Evolutionary conservation across 1,140 invertebrate genomes (phyloP).

Genomic region (Phymorhynchus buccinoides): DNA sequence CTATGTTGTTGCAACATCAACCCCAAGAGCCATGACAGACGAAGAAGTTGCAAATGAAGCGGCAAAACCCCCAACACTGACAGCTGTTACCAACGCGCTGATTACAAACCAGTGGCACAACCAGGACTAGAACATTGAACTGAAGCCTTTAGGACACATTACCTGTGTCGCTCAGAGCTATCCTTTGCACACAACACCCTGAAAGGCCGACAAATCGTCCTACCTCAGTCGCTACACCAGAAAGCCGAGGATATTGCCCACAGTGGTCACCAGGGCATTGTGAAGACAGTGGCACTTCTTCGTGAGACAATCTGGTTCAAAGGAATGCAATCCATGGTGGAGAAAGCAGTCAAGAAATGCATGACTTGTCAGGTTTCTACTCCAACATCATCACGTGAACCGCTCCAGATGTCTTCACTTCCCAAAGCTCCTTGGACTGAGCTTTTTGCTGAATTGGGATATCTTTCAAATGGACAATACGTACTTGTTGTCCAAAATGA

Average conservation of each 20-base stretch:
- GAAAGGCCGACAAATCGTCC: neutral
- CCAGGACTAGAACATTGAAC: no score
- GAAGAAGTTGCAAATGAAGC: neutral
- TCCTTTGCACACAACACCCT: neutral
- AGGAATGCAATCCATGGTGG: conserved; percentile 40
- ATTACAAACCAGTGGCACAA: neutral
- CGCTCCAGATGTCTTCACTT: conserved; percentile 43
- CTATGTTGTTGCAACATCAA: neutral
- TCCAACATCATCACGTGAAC: conserved; percentile 31
- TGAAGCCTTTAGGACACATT: neutral
- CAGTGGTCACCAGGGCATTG: conserved; percentile 44
- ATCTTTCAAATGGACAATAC: conserved; percentile 54
- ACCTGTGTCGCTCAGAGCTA: neutral
- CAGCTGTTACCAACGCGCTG: neutral
- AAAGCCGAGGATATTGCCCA: no score
- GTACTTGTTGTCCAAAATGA: conserved; percentile 60
- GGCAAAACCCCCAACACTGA: neutral
- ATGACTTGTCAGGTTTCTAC: conserved; percentile 36
- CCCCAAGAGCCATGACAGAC: neutral
- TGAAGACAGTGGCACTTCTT: conserved; percentile 40
- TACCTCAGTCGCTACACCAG: conserved; percentile 27
- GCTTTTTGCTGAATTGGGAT: conserved; percentile 61
- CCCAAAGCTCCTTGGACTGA: conserved; percentile 42
- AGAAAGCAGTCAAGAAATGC: conserved; percentile 40
- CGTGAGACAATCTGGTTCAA: conserved; percentile 46